Percentiles rank a stretch among this genome's conserved stretches.
phyloP scores from a whole-genome alignment of 1,140 invertebrate species.

The Teleogryllus occipitalis region DNA sequence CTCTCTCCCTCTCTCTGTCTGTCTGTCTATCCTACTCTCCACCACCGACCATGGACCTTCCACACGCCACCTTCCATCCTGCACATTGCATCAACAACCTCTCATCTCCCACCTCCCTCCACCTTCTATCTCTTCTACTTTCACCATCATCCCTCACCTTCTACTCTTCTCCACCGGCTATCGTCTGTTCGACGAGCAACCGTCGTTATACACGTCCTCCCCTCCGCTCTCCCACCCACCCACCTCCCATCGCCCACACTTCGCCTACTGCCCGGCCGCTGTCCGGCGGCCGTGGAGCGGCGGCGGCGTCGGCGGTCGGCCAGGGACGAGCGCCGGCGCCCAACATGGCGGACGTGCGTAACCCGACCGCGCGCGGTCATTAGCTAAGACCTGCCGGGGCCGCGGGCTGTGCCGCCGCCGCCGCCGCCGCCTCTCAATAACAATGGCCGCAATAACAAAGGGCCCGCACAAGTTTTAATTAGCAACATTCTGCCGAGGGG shows the following conservation, averaged over 20 bases:
- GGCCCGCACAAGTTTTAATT: slow-evolving; percentile 3
- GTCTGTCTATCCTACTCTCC: slow-evolving; percentile 6
- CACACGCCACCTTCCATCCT: not conserved
- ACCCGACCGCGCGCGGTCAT: slow-evolving; percentile 1
- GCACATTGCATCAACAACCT: not conserved
- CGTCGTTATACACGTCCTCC: too few relatives aligned
- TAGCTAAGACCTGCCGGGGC: not conserved
- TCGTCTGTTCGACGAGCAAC: too few relatives aligned
- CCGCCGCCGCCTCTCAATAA: not conserved
- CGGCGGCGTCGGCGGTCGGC: too few relatives aligned
- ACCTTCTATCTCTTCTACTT: slow-evolving; percentile 1
- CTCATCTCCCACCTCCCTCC: not conserved
- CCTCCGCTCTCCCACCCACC: too few relatives aligned
- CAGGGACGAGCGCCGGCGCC: not conserved
- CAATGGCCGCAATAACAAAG: slow-evolving; percentile 3
- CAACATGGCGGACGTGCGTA: not conserved
- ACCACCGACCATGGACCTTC: not conserved
- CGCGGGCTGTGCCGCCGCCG: too few relatives aligned
- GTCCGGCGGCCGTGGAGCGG: too few relatives aligned
- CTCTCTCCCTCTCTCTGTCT: not conserved
- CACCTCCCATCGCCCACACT: too few relatives aligned
- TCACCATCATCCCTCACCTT: not conserved
- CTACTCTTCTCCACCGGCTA: too few relatives aligned
- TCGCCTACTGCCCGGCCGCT: too few relatives aligned
- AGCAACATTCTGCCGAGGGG: slow-evolving; percentile 2